Percentiles rank a stretch among this genome's conserved stretches.
Evolutionary conservation across 1,140 invertebrate genomes (phyloP).

Genomic region (Campoletis sonorensis): DNA sequence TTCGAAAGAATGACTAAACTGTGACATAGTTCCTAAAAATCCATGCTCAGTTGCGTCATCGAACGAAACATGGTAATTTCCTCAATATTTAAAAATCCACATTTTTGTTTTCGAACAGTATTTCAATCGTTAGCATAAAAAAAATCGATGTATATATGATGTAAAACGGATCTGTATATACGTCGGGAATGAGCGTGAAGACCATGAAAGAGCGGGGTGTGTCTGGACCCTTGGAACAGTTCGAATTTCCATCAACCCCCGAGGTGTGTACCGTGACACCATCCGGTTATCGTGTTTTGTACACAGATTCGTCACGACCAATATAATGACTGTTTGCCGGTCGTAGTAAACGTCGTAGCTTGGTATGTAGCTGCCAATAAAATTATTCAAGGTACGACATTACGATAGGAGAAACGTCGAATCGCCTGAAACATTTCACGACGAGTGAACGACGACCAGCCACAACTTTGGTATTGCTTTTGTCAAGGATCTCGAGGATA

Average conservation of each 20-base stretch:
- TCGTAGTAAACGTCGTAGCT: conserved; percentile 25
- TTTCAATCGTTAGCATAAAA: no score
- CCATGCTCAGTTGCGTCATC: no score
- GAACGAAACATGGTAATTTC: no score
- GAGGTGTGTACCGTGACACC: conserved; percentile 66
- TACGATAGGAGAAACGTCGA: conserved; percentile 52
- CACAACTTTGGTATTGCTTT: background rate
- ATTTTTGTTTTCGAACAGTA: no score
- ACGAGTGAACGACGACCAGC: background rate
- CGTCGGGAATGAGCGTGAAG: background rate
- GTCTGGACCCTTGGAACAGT: conserved; percentile 25
- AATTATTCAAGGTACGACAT: conserved; percentile 73
- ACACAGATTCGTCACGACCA: conserved; percentile 70
- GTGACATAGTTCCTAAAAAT: no score
- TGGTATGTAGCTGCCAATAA: conserved; percentile 59
- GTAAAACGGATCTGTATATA: background rate
- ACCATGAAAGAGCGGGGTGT: conserved; percentile 33
- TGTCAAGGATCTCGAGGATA: conserved; percentile 31
- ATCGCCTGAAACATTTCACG: background rate
- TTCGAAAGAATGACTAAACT: background rate
- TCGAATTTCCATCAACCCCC: conserved; percentile 28
- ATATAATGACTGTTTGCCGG: conserved; percentile 69
- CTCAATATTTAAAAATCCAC: no score
- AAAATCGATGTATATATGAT: background rate
- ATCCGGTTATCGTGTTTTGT: conserved; percentile 71